Conservation (phyloP, 2,113 vertebrate species). For the Tamias sibiricus region DNA sequence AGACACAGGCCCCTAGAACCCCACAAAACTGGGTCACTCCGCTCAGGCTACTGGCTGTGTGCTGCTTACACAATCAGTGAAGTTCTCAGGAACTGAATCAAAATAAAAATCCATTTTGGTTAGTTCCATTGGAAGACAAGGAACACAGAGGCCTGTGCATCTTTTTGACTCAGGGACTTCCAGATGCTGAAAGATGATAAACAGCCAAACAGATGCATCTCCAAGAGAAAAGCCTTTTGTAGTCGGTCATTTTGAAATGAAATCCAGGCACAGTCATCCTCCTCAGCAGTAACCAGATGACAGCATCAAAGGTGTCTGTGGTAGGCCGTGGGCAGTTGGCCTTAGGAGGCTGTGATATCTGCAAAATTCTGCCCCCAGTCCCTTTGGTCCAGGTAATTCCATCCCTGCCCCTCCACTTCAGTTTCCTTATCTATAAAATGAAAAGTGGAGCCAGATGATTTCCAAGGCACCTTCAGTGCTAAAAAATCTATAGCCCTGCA, state of each 20-base stretch:
- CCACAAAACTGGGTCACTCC: background rate
- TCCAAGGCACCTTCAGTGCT: background rate
- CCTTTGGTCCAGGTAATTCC: background rate
- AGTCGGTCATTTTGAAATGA: background rate
- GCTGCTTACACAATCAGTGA: background rate
- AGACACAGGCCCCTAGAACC: background rate
- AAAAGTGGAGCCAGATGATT: background rate
- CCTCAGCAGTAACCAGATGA: background rate
- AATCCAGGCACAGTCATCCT: background rate
- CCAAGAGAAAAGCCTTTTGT: background rate
- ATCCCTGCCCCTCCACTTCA: background rate
- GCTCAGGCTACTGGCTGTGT: background rate
- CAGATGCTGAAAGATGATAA: background rate
- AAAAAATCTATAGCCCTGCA: background rate
- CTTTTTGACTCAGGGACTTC: background rate
- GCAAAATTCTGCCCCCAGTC: background rate
- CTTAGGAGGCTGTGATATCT: background rate
- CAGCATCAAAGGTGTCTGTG: background rate
- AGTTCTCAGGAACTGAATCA: background rate
- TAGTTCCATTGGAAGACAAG: background rate
- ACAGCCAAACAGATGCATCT: constrained; percentile 18
- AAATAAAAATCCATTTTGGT: background rate
- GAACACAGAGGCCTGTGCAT: background rate
- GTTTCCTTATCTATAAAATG: background rate
- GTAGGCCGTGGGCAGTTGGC: accelerated